Conservation (phyloP, 2,113 vertebrate genomes). For the Xyrauchen texanus region DNA sequence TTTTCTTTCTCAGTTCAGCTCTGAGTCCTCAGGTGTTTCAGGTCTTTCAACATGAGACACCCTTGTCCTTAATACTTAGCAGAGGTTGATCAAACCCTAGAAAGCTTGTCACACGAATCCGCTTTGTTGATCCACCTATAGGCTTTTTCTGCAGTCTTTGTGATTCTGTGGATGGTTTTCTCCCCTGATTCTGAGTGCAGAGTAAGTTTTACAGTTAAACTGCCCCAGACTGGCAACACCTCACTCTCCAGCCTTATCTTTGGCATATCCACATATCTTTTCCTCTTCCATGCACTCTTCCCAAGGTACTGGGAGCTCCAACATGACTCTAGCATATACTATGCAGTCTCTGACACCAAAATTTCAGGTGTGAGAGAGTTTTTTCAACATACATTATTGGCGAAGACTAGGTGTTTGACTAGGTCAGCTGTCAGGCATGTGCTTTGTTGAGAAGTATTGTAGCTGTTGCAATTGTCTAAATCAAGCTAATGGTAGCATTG, state of each 20-base stretch:
- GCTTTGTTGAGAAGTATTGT: too few species aligned
- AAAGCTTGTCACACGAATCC: neutral
- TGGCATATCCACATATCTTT: neutral
- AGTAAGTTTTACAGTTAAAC: too few species aligned
- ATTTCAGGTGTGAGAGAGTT: neutral
- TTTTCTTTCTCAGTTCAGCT: neutral
- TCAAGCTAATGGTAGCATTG: too few species aligned
- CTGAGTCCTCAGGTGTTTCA: neutral
- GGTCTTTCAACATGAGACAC: constrained; percentile 2
- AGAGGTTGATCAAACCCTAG: neutral
- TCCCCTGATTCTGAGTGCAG: too few species aligned
- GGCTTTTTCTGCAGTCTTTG: too few species aligned
- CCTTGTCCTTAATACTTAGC: neutral
- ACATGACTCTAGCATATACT: neutral
- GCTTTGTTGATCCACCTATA: neutral
- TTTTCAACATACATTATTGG: neutral
- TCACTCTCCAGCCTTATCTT: neutral
- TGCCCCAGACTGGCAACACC: neutral
- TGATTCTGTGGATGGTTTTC: too few species aligned
- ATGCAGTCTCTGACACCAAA: neutral
- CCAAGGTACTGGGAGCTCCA: neutral
- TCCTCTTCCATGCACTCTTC: neutral
- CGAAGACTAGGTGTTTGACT: neutral
- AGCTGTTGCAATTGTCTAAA: too few species aligned
- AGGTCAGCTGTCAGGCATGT: too few species aligned